phyloP scores from a whole-genome alignment of 2,797 vertebrate species.

The Euthynnus affinis region DNA sequence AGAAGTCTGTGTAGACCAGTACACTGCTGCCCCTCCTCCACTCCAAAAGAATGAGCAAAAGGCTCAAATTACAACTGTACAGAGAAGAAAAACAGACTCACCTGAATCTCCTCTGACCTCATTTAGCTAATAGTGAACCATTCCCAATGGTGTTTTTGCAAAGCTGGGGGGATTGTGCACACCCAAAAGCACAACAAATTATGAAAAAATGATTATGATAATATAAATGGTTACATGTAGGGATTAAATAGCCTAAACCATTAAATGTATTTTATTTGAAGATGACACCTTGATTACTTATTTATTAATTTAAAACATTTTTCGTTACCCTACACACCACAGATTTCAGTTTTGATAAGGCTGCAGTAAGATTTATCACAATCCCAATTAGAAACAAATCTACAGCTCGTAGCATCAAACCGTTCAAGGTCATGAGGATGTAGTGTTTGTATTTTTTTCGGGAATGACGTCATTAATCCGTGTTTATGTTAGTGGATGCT shows the following conservation, averaged over 20 bases:
- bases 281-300: too few species aligned
- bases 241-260: rapidly evolving
- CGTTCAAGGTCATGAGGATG: neutral
- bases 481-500: neutral
- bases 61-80: constrained; percentile 25
- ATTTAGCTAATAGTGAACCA: too few species aligned
- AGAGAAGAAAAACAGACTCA: neutral
- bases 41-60: neutral
- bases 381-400: too few species aligned
- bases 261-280: neutral
- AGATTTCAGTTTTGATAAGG: neutral
- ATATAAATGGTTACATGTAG: neutral
- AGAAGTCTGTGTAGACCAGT: neutral
- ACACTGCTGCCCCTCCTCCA: neutral
- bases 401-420: neutral
- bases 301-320: too few species aligned
- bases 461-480: too few species aligned
- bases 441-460: too few species aligned
- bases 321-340: neutral
- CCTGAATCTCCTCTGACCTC: neutral
- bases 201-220: neutral
- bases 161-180: neutral
- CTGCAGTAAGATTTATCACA: neutral
- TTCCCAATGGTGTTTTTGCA: neutral
- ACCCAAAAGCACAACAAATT: neutral